Evolutionary conservation across 2,797 vertebrate genomes (phyloP), one percentile per base, ranked within the genome.

Genomic region (Rallus crepitans): DNA sequence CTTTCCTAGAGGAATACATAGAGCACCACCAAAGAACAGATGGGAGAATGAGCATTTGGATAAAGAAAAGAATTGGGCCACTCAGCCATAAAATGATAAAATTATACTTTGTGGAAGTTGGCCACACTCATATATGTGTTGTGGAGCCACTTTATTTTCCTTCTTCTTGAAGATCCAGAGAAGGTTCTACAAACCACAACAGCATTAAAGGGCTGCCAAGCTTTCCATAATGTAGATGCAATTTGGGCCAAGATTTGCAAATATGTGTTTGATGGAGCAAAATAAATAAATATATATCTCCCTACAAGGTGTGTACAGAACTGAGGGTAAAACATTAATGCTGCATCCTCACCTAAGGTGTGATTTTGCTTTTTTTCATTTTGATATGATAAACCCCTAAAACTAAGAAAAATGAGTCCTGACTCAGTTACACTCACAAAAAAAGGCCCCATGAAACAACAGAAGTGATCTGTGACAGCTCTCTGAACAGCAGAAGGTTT

Each of bases 401-500:
- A 73, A 71, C 23, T 45, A 69, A 82, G 45, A 88, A 90, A 72
- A 89, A 65, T 11, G 9, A 72, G 7, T 37, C 65, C 53, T 95
- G 73, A 39, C n/a, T 92, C 76, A 80, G 42, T 45, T 45, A 8
- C 42, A 16, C 59, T 86, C 17, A 53, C 35, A 69, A 56, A 92
- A 92, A 90, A 93, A 60, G 8, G 2, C 8, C 9, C 24, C n/a
- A 42, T 0, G 1, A 82, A 92, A 68, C 19, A 66, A 45, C 25
- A 10, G 57, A 60, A 56, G 18, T 76, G 63, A 90, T 90, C 66
- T 84, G 72, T 86, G 87, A 82, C 64, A 88, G n/a, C 25, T 28
- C 56, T 75, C 73, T 35, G 64, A 94, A 66, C 56, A 89, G 59
- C 69, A 77, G 66, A 17, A 87, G 52, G 65, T 87, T 93, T 95